Evolutionary conservation across 2,113 vertebrate species (phyloP), one percentile per base, ranked within the genome.

Genomic region (Protomyctophum bolini): DNA sequence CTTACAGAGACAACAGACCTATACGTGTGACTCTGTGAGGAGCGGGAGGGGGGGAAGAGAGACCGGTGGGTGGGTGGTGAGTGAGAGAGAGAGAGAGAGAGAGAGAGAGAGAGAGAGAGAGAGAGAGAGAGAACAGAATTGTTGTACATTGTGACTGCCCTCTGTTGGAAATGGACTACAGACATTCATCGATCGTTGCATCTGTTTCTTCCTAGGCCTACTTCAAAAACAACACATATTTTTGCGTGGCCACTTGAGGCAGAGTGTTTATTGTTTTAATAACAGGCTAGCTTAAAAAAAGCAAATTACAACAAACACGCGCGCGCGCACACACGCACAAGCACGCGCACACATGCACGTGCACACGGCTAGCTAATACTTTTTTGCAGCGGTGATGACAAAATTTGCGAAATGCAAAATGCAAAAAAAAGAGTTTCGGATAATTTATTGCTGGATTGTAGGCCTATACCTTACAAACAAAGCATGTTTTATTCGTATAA

Each of bases 121-220:
- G 10, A 46, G 21, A 14, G 49, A 46, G 60, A 21, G 29, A 28
- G 10, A 14, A 59, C 14, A 15, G 6, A 21, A 21, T 12, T 29
- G 46, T 45, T 51, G 75, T 77, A 60, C 58, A 83, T 80, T 70
- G 77, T 81, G 75, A 86, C 77, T 90, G 88, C 89, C 89, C 89
- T 85, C 85, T 91, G 75, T 85, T 80, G 88, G 86, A 81, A 82
- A 54, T 57, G 21, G 21, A 21, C 21, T 21, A 21, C 21, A 21
- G 21, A 21, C 21, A 21, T 21, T 21, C 21, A 21, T 21, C 21
- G 1, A 21, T 21, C 21, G 1, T 21, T 21, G 21, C 21, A 21
- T 21, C 21, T 21, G 21, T 21, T 21, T 21, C 21, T 21, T 21
- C 2, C n/a, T n/a, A n/a, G n/a, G n/a, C n/a, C n/a, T n/a, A n/a